Conservation (phyloP, 92 coral and sea anemone genomes). For the Parazoanthus darwini region DNA sequence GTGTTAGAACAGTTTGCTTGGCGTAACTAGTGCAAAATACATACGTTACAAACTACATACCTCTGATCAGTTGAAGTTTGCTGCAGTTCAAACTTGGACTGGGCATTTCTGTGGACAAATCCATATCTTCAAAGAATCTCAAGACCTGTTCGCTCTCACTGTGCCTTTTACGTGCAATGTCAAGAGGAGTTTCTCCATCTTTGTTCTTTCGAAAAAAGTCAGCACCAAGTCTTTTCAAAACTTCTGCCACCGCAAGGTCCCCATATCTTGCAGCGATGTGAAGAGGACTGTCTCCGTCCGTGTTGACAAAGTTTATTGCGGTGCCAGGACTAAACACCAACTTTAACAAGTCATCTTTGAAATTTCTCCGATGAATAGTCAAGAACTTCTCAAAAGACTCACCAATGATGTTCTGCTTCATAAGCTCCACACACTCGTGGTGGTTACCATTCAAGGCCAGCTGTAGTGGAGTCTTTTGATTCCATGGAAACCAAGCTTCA, state of each 20-base stretch:
- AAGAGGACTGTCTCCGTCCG: background rate
- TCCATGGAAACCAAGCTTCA: background rate
- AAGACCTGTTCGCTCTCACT: background rate
- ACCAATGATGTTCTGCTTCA: background rate
- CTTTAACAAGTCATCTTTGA: background rate
- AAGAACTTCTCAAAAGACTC: constrained; percentile 1
- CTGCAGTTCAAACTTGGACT: background rate
- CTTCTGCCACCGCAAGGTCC: background rate
- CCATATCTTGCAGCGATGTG: background rate
- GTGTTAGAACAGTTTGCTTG: too few relatives aligned
- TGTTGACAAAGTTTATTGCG: background rate
- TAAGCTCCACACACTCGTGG: background rate
- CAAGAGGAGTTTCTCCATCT: background rate
- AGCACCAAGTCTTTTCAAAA: background rate
- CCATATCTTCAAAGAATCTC: background rate
- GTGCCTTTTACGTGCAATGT: constrained; percentile 15
- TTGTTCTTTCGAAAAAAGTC: background rate
- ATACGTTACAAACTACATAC: background rate
- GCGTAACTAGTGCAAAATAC: too few relatives aligned
- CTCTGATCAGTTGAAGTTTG: background rate
- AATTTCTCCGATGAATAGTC: background rate
- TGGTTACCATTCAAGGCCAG: background rate
- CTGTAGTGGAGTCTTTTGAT: background rate
- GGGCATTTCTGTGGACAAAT: background rate
- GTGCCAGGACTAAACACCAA: background rate